Evolutionary conservation across 2,888 invertebrate species (phyloP), one percentile per base, ranked within the genome.

Genomic region (Gymnosoma rotundatum): DNA sequence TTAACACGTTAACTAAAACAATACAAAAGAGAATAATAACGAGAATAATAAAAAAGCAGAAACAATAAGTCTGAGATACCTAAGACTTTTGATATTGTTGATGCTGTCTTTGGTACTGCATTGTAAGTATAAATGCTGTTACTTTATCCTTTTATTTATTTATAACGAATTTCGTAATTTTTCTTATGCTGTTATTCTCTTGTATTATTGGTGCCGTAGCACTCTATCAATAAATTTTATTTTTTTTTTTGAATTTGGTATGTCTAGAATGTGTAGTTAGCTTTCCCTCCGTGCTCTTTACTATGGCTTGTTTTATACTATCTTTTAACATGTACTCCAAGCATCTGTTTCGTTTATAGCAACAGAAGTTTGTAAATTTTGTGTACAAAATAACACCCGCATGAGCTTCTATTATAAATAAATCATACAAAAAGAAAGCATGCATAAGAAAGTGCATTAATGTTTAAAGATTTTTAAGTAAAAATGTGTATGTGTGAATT

Each of bases 321-420:
- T 42, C 9, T 52, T 73, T 58, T 73, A 7, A 58, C 36, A 64
- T 61, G 48, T 58, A 73, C 67, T 61, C 73, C 61, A 73, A 80
- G 67, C 79, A 80, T 80, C 60, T 80, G 79, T 67, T 80, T 54
- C 54, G 50, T 67, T 45, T 73, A 80, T 48, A 67, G 54, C 18
- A 80, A 25, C 42, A 67, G 48, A 80, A 67, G 45, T 74, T 74
- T 45, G 45, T 14, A 61, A 60, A 80, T 61, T 67, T 42, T 52
- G 60, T 73, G 60, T 36, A 64, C 45, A 48, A 18, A 25, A 12
- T 10, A 20, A 56, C 70, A 36, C 70, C 45, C 58, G 48, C 58
- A 70, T 69, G 12, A 56, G 25, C 69, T 54, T 69, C n/a, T 12
- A 56, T 38, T 20, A 9, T 48, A 45, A 18, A 58, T 25, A 69